phyloP scores from a whole-genome alignment of 2,113 vertebrate genomes.

The Calidris pygmaea region DNA sequence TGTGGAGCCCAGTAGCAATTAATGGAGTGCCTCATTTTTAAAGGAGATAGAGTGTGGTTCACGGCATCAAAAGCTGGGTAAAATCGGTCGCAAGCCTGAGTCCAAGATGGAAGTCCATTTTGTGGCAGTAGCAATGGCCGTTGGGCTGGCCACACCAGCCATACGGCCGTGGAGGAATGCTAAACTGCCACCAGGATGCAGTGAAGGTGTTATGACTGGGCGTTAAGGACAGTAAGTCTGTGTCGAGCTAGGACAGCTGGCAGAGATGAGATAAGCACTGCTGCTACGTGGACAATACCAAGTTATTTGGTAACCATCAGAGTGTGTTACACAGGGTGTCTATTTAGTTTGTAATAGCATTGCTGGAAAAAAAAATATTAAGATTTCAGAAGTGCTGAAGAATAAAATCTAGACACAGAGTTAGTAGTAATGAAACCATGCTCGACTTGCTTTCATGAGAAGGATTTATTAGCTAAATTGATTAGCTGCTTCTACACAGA shows the following conservation, averaged over 20 bases:
- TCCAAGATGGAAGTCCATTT: background rate
- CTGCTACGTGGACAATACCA: background rate
- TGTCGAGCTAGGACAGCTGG: background rate
- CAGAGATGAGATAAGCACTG: background rate
- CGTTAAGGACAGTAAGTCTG: background rate
- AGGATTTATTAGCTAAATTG: background rate
- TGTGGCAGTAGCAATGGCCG: background rate
- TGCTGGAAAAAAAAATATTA: background rate
- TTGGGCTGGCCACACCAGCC: background rate
- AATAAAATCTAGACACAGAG: background rate
- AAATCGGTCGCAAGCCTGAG: background rate
- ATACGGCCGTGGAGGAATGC: background rate
- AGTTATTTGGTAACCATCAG: background rate
- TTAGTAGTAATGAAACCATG: background rate
- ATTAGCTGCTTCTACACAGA: background rate
- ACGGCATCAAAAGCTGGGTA: background rate
- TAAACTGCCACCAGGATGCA: background rate
- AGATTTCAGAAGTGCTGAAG: background rate
- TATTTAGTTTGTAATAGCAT: background rate
- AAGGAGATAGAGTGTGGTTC: background rate
- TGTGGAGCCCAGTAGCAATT: background rate
- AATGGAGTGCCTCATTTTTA: background rate
- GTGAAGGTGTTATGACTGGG: background rate
- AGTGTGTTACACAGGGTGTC: background rate
- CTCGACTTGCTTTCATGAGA: background rate